Evolutionary conservation across 2,113 vertebrate genomes (phyloP).

Genomic region (Bubo blakistoni): DNA sequence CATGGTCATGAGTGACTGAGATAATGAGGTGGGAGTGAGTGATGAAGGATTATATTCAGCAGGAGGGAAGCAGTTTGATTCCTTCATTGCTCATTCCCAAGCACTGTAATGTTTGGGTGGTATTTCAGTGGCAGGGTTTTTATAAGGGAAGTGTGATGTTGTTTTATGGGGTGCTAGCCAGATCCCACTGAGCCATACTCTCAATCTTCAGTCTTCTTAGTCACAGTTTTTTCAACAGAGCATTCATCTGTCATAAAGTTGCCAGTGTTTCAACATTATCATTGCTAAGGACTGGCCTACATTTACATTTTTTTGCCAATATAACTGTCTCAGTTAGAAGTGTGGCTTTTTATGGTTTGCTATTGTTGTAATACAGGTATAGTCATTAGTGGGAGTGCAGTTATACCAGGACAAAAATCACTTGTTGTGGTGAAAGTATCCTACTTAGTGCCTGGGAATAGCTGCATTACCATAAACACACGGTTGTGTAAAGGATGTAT

Average conservation of each 20-base stretch:
- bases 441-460: neutral
- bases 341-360: neutral
- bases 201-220: constrained; percentile 7
- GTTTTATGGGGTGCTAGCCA: constrained; percentile 57
- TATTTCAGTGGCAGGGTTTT: constrained; percentile 40
- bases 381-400: neutral
- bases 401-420: neutral
- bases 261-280: neutral
- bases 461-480: neutral
- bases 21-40: constrained; percentile 52
- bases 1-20: constrained; percentile 4
- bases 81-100: constrained; percentile 50
- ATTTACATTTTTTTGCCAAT: neutral
- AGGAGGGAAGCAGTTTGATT: constrained; percentile 15
- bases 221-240: constrained; percentile 14
- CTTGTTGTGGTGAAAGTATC: neutral
- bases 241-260: constrained; percentile 23
- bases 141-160: constrained; percentile 51
- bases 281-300: neutral
- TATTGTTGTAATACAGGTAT: neutral
- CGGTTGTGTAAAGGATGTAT: neutral
- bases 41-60: constrained; percentile 39
- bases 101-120: constrained; percentile 53
- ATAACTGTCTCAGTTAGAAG: neutral
- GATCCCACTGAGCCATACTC: constrained; percentile 52